Percentiles rank a stretch among this genome's conserved stretches.
phyloP scores from a whole-genome alignment of 2,888 invertebrate genomes.

The Acronicta alni region DNA sequence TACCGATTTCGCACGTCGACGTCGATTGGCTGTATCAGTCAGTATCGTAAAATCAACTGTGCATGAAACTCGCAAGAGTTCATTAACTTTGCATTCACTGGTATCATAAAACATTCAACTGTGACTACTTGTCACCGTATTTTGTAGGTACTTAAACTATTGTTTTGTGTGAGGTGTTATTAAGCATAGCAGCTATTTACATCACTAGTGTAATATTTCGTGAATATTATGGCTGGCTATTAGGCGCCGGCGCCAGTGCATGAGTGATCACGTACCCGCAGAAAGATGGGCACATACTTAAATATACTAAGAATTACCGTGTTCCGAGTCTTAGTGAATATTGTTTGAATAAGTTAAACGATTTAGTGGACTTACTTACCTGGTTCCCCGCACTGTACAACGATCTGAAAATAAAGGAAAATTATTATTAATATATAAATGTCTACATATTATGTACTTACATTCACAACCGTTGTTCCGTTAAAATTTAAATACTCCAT shows the following conservation, averaged over 20 bases:
- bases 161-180: constrained; percentile 30
- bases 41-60: constrained; percentile 32
- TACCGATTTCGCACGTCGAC: constrained; percentile 26
- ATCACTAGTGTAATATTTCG: constrained; percentile 32
- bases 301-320: background rate
- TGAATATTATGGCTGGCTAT: constrained; percentile 32
- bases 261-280: constrained; percentile 27
- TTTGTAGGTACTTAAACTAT: constrained; percentile 9
- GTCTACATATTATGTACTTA: background rate
- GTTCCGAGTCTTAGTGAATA: background rate
- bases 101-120: constrained; percentile 21
- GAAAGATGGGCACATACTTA: constrained; percentile 3
- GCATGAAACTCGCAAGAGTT: constrained; percentile 37
- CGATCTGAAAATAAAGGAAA: constrained; percentile 1
- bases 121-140: background rate
- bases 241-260: constrained; percentile 28
- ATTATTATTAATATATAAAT: background rate
- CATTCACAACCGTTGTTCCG: background rate
- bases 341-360: constrained; percentile 5
- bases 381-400: too few species aligned
- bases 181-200: constrained; percentile 18
- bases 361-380: constrained; percentile 3
- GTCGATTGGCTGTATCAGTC: constrained; percentile 29
- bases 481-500: constrained; percentile 5
- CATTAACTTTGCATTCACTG: constrained; percentile 20